Base-by-base conservation (phyloP, 2,888 invertebrate genomes). In the Coecobrya sp. region DNA sequence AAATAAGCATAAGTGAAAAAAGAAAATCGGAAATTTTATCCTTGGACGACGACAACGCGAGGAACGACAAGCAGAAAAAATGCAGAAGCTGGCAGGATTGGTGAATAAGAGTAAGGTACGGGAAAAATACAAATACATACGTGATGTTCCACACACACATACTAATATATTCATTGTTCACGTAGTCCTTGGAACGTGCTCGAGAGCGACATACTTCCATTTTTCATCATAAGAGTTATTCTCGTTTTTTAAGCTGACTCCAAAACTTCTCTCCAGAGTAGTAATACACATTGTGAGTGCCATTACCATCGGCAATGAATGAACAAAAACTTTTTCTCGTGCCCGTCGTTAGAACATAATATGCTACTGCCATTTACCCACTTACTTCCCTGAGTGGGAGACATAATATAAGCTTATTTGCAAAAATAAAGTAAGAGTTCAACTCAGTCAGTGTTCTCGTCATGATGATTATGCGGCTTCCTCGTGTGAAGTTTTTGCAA, bases 1-100 rank as follows among this genome's bases (percentile, higher is more conserved):
- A n/a, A 27, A 55, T 16, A 55, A 55, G 27, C 1, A 1, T 7
- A 81, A 52, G 55, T 27, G 55, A 36, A 55, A 81, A 45, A 27
- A 55, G 30, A 55, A 30, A 52, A 52, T 55, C 55, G 81, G 55
- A 81, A 81, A 52, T 55, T 81, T 81, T 30, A 52, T 81, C 27
- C 55, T 52, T 27, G 30, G 55, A 55, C 52, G 22, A 73, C 25
- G 13, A 27, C 25, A 2, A 27, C 65, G 30, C 42, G 19, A 45
- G 22, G 22, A 45, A 19, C 68, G 16, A 22, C 4, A 52, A 81
- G 3, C 27, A 1, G 55, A 30, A 10, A 92, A 85, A 82, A 92
- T 92, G 92, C 82, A 86, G 73, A 92, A 92, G 49, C 81, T 92
- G 55, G 92, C 92, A 62, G 86, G 89, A 68, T 86, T 92, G 16